phyloP scores from a whole-genome alignment of 2,113 vertebrate species.

The Cacatua alba region DNA sequence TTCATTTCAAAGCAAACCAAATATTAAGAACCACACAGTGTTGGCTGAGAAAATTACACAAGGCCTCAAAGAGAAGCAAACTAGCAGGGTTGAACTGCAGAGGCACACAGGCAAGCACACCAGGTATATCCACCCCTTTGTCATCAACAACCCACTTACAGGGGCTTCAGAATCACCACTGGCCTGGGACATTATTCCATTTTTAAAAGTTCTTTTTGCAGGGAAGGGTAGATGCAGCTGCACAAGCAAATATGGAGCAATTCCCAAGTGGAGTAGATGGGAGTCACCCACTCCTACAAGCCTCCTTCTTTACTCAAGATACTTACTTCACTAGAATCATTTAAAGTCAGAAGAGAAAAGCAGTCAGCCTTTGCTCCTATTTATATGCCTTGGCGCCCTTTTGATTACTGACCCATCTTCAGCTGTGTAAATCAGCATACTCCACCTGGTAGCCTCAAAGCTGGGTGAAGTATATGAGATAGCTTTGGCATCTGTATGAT shows the following conservation, averaged over 20 bases:
- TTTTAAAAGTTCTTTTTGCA: not conserved
- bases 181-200: accelerated
- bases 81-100: not conserved
- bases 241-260: accelerated
- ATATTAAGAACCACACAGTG: not conserved
- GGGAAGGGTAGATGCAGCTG: not conserved
- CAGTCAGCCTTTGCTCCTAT: not conserved
- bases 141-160: not conserved
- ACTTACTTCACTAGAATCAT: accelerated
- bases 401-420: not conserved
- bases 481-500: not conserved
- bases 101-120: not conserved
- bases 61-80: not conserved
- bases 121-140: not conserved
- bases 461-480: not conserved
- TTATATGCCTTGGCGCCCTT: not conserved
- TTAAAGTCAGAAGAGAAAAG: not conserved
- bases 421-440: not conserved
- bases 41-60: not conserved
- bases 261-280: not conserved
- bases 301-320: not conserved
- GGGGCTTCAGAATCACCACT: not conserved
- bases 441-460: not conserved
- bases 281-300: not conserved
- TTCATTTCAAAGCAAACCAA: constrained; percentile 38